Evolutionary conservation across 2,797 vertebrate species (phyloP), one percentile per base, ranked within the genome.

Genomic region (Pantherophis vulpinus): DNA sequence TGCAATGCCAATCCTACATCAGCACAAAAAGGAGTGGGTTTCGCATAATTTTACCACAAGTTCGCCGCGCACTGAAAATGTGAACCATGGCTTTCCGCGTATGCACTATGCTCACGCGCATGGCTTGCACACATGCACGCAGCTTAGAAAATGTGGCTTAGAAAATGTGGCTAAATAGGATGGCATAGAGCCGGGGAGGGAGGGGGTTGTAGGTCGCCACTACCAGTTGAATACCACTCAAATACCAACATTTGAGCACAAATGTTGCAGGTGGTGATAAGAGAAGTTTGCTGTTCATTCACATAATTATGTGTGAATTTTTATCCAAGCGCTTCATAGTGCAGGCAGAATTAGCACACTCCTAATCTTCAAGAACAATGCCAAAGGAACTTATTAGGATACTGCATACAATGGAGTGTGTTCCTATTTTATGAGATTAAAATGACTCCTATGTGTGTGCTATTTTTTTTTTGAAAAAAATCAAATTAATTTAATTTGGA

Each of bases 171-270:
- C 51, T 54, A 54, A 54, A 10, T 9, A 54, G 51, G 51, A 54
- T 10, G 9, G 51, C 51, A 54, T 54, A 54, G 51, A 10, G 51
- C 8, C 9, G 51, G 51, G 51, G 51, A 10, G 1, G 8, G 51
- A 1, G 7, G 8, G 7, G 7, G 1, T 9, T 0, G 51, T 1
- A 54, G 9, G 51, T 54, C 1, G 8, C 51, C 51, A 1, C 51
- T 54, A 54, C 51, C 8, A 9, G 51, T 54, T 54, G 51, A 54
- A 10, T 54, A 54, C 51, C 51, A 54, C 51, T 9, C 42, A 42
- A 42, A 42, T 42, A 42, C 42, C 42, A 42, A 42, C 42, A 42
- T 42, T 42, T 54, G 51, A 54, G 51, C 51, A 54, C 51, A 10
- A 54, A 54, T 54, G 51, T 56, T 7, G 18, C n/a, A 61, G 88